Conservation (phyloP, 2,113 vertebrate species). For the Gobio gobio region DNA sequence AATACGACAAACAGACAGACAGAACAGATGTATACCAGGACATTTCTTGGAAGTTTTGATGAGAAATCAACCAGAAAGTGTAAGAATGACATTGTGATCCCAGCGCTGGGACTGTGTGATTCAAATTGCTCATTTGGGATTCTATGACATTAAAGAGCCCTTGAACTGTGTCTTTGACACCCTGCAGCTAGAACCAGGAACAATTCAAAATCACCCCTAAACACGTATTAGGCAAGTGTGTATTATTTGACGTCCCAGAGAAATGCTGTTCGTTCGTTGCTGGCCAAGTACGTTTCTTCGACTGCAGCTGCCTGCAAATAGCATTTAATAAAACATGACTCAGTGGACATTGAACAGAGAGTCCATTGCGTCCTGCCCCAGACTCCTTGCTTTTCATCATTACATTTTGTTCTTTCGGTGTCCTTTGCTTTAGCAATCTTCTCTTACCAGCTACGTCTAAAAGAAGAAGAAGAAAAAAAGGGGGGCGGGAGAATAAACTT, state of each 20-base stretch:
- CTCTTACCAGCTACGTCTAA: not conserved
- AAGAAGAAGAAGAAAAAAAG: not conserved
- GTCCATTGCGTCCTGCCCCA: not conserved
- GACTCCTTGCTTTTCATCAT: not conserved
- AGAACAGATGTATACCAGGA: not conserved
- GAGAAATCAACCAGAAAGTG: not conserved
- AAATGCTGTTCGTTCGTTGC: slow-evolving; percentile 15
- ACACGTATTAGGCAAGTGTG: not conserved
- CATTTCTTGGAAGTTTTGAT: not conserved
- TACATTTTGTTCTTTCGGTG: not conserved
- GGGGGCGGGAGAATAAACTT: not conserved
- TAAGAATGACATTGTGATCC: not conserved
- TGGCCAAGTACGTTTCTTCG: not conserved
- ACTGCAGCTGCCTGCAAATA: not conserved
- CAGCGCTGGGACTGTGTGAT: not conserved
- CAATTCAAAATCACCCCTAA: slow-evolving; percentile 22
- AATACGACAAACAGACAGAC: not conserved
- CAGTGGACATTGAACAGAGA: not conserved
- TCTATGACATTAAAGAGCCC: slow-evolving; percentile 10
- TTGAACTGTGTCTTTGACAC: slow-evolving; percentile 24
- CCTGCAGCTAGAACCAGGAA: slow-evolving; percentile 5
- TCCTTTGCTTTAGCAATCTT: not conserved
- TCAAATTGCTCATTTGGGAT: slow-evolving; percentile 12
- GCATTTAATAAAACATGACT: slow-evolving; percentile 2
- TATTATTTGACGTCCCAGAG: slow-evolving; percentile 25